Base-by-base conservation (phyloP, 2,113 vertebrate genomes). In the Laticauda colubrina region DNA sequence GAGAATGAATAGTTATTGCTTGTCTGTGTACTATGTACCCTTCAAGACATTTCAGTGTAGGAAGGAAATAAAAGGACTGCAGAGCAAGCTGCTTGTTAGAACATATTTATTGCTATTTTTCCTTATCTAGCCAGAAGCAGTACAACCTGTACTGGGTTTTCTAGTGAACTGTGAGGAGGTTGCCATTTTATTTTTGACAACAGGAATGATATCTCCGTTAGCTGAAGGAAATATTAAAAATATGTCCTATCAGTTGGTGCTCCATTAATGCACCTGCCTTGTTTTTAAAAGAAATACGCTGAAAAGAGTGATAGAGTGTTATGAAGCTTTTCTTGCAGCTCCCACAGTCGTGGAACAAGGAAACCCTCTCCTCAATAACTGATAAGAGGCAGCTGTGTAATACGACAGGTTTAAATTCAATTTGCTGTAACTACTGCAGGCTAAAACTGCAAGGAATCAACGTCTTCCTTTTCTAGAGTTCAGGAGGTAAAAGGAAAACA, bases 131-230 rank as follows among this genome's bases (percentile, higher is more conserved):
- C 26, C 26, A 48, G 88, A 91, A 95, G 75, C 23, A 91, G 89
- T 12, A 94, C 61, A 0, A 5, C 29, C 55, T 93, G 93, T 90
- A 61, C 91, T 9, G 53, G 39, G 59, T 6, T 95, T 95, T 92
- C 24, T 18, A 56, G 1, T 56, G 14, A 94, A 2, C 12, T 23
- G 64, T 8, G 23, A 15, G 87, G 24, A 55, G 92, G 85, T 89
- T 89, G 39, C 3, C 9, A 93, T 81, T 96, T 54, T 1, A 5
- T 92, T 90, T 95, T 57, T 88, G 34, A 55, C 93, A 94, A 64
- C 20, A 92, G 92, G 29, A 93, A 85, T 61, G 88, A 94, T 95
- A 93, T 75, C 20, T 92, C 89, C 86, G 21, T 24, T 93, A 94
- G 18, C 14, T 91, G 94, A 91, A 56, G 54, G 9, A 34, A 57